Evolutionary conservation across 2,113 vertebrate species (phyloP).

Genomic region (Ailurus styani): DNA sequence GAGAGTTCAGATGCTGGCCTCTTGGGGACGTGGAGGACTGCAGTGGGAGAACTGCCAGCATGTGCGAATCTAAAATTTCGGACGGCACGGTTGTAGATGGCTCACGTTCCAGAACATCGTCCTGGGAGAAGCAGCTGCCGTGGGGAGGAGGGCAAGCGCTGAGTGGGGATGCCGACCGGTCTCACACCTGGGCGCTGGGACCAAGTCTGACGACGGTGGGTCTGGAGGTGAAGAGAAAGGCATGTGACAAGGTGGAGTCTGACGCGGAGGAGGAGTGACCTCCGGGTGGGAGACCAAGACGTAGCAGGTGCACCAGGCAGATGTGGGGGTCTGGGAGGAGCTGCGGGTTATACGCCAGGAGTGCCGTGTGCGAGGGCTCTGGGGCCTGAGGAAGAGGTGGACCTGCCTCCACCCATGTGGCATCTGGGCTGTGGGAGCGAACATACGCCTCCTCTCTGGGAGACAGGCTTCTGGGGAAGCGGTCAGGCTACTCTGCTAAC

Average conservation of each 20-base stretch:
- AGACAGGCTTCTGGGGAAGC: rapidly evolving
- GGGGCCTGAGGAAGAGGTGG: too few relatives aligned
- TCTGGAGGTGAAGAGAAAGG: background rate
- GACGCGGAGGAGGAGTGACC: background rate
- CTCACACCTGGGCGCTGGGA: background rate
- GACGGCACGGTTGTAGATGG: too few relatives aligned
- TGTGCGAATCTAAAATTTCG: background rate
- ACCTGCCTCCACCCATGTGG: rapidly evolving
- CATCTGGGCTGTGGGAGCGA: background rate
- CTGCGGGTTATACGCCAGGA: background rate
- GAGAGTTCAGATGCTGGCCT: background rate
- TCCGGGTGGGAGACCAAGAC: background rate
- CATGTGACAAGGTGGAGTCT: background rate
- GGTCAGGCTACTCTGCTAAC: background rate
- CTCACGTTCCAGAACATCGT: background rate
- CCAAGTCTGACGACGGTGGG: background rate
- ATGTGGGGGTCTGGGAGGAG: background rate
- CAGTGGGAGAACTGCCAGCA: rapidly evolving
- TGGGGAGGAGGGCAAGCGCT: background rate
- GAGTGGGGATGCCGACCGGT: background rate
- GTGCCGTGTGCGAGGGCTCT: background rate
- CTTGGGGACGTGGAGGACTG: background rate
- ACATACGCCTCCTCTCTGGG: background rate
- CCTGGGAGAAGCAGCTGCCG: background rate
- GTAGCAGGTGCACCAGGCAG: rapidly evolving